Base-by-base conservation (phyloP, 1,140 invertebrate genomes). In the Pseudomyrmex concolor region DNA sequence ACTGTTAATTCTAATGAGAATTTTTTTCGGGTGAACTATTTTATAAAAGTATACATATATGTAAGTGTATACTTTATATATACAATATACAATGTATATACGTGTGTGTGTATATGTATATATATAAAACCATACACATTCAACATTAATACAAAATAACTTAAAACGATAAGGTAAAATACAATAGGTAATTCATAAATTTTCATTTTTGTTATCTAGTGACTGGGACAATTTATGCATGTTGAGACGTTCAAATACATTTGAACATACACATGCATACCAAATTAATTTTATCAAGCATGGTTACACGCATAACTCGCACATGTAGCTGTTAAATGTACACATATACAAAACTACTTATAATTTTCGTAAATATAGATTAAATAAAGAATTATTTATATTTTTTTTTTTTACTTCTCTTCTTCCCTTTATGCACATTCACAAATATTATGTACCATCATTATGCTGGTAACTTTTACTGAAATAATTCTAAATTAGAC, bases 391-490 rank as follows among this genome's bases (percentile, higher is more conserved):
- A 43, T 59, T 80, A 34, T 34, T 3, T 80, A 70, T 70, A 10
- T n/a, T 71, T 48, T 43, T 2, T 43, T 2, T 54, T 15, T 48
- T 54, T 55, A 50, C 25, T 1, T 25, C n/a, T 22, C 55, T 62
- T 59, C 72, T 45, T 8, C 10, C 76, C 62, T 48, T 22, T 66
- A 43, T 22, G 55, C 17, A 74, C 13, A 73, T 77, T 25, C 19
- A 70, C 34, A 64, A 71, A 7, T 34, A 34, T 34, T 34, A 34
- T 68, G 9, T 57, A 83, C 34, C 68, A 66, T 17, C 63, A 50
- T 77, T 59, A 10, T 45, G 50, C 51, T 77, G 80, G 70, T 85
- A 84, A 86, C 67, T 86, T 60, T 54, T 50, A 77, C 2, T 48
- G 57, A 80, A 22, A 67, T 54, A 80, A 67, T 34, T 74, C 50